Base-by-base conservation (phyloP, 1,140 invertebrate genomes). In the Eupristina koningsbergeri region DNA sequence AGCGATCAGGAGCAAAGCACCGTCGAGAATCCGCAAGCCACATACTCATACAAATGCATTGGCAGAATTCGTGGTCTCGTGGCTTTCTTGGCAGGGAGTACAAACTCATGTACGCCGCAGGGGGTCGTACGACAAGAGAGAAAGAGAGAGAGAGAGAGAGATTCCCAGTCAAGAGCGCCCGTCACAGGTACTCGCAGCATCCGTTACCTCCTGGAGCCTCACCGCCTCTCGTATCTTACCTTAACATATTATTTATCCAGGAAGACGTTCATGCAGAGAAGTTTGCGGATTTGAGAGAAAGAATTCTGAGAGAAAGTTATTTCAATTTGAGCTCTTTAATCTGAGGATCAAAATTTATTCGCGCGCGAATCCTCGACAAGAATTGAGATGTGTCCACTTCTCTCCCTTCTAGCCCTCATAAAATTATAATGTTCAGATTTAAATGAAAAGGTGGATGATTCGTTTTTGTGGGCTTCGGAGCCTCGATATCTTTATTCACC, bases 231-330 rank as follows among this genome's bases (percentile, higher is more conserved):
- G 88, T 90, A 90, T 90, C 89, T 91, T 90, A 91, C 90, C 91
- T 90, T 92, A 91, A 91, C 92, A 92, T 92, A 91, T 92, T 92
- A 92, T 92, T 91, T 91, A 92, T 88, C 89, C 89, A 84, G 86
- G 81, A 85, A 79, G 86, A 73, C 81, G 0, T 0, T 9, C 15
- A 41, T 6, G 7, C 36, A 36, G 67, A 15, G 19, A 1, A 19
- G 41, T 15, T 3, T 11, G 34, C 13, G 17, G 26, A n/a, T 11
- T 19, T 26, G 34, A 67, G 34, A 36, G 64, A 36, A 73, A 53
- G 34, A 58, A 73, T 71, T 50, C 69, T 53, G 47, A 39, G 6
- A n/a, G n/a, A n/a, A 41, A 36, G n/a, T 81, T 81, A 81, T 74
- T 81, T 81, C 71, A 81, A 81, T 81, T 74, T 81, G 50, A 63